Percentiles rank a stretch among this genome's conserved stretches.
Evolutionary conservation across 2,888 invertebrate genomes (phyloP).

Genomic region (Synanthedon formicaeformis): DNA sequence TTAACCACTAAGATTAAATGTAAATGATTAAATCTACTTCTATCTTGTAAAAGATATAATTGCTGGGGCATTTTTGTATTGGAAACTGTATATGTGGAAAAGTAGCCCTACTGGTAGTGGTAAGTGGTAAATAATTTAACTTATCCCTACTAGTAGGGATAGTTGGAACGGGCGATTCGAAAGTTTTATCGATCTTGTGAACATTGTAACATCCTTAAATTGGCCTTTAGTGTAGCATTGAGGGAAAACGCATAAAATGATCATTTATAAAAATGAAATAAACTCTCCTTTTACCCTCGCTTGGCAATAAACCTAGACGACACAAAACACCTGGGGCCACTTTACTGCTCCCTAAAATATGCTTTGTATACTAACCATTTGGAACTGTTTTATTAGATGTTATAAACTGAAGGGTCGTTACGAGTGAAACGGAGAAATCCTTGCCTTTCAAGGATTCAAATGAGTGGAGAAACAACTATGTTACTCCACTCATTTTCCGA

Average conservation of each 20-base stretch:
- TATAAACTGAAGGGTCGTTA: constrained; percentile 1
- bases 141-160: too few species aligned
- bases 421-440: background rate
- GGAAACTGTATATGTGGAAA: too few species aligned
- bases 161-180: too few species aligned
- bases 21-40: too few species aligned
- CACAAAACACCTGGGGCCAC: constrained; percentile 19
- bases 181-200: too few species aligned
- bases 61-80: too few species aligned
- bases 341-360: constrained; percentile 25
- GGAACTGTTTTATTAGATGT: constrained; percentile 4
- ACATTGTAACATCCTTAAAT: too few species aligned
- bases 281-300: background rate
- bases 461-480: background rate
- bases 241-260: background rate
- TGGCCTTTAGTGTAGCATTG: too few species aligned
- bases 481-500: background rate
- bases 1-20: too few species aligned
- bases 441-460: background rate
- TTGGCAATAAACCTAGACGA: constrained; percentile 21
- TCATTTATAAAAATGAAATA: background rate
- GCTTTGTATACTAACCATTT: constrained; percentile 15
- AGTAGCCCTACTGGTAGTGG: too few species aligned
- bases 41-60: too few species aligned
- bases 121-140: too few species aligned